These are phyloP conservation scores for Betta splendens DNA, from an alignment of 2,797 vertebrate species.

Conservation along the genomic window DNA sequence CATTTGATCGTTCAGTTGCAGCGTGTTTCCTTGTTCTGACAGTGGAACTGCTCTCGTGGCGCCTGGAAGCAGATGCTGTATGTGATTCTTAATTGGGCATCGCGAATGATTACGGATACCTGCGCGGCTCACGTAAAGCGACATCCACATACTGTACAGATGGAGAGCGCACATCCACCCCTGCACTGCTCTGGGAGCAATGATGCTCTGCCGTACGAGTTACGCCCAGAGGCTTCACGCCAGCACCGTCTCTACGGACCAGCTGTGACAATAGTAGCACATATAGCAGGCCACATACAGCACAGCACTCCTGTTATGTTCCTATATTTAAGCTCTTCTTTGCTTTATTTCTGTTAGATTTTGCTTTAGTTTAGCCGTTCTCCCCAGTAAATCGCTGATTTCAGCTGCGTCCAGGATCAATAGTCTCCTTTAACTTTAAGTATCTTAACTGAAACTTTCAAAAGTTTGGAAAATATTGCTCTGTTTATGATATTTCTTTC, in stretches of 20 bases:
- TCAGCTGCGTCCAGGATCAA: constrained; percentile 53
- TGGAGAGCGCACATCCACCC: constrained; percentile 67
- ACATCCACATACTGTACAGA: constrained; percentile 69
- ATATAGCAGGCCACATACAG: constrained; percentile 37
- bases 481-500: constrained; percentile 39
- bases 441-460: constrained; percentile 26
- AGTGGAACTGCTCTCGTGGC: constrained; percentile 65
- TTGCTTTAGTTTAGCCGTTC: constrained; percentile 66
- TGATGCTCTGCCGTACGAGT: constrained; percentile 66
- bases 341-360: constrained; percentile 63
- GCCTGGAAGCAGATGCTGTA: constrained; percentile 78
- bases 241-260: constrained; percentile 57
- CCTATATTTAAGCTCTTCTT: constrained; percentile 49
- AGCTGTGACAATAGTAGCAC: constrained; percentile 37
- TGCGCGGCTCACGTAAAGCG: constrained; percentile 72
- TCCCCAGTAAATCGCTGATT: constrained; percentile 52
- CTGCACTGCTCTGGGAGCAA: constrained; percentile 60
- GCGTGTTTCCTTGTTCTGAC: constrained; percentile 66
- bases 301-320: constrained; percentile 41
- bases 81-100: constrained; percentile 82
- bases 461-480: constrained; percentile 35
- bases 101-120: constrained; percentile 79
- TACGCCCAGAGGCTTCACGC: constrained; percentile 45
- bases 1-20: constrained; percentile 63
- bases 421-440: constrained; percentile 38